Evolutionary conservation across 2,797 vertebrate species (phyloP).

Genomic region (Tarsius wallacei): DNA sequence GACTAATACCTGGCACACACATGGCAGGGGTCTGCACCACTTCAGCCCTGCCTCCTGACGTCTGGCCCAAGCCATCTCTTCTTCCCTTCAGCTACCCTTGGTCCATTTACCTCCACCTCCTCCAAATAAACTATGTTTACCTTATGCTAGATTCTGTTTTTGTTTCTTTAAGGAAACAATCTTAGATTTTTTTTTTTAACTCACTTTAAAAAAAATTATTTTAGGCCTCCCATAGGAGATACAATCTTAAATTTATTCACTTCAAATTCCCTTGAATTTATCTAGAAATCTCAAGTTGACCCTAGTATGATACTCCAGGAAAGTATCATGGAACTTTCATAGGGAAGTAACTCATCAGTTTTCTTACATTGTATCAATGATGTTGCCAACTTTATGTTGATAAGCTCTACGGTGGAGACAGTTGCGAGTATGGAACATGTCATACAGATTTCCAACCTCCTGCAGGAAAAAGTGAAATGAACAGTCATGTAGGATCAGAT

Average conservation of each 20-base stretch:
- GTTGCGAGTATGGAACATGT: slow-evolving; percentile 97
- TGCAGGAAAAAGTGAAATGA: slow-evolving; percentile 85
- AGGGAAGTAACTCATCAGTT: background rate
- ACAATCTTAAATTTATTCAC: background rate
- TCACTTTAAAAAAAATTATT: no score
- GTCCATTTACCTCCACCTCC: background rate
- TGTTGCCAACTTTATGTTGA: slow-evolving; percentile 96
- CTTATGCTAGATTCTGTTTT: background rate
- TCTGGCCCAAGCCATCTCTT: background rate
- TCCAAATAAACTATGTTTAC: slow-evolving; percentile 20
- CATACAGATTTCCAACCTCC: slow-evolving; percentile 97
- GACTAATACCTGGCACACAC: background rate
- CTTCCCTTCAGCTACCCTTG: background rate
- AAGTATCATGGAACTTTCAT: slow-evolving; percentile 48
- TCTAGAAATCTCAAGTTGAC: slow-evolving; percentile 46
- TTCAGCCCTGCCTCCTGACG: background rate
- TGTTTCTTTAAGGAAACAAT: background rate
- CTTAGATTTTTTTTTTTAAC: background rate
- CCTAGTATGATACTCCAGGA: background rate
- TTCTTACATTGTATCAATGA: slow-evolving; percentile 97
- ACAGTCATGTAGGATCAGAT: slow-evolving; percentile 6
- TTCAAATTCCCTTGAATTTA: slow-evolving; percentile 45
- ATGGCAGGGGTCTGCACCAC: background rate
- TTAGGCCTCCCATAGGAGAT: no score
- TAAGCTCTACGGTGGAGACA: slow-evolving; percentile 97